Evolutionary conservation across 2,888 invertebrate genomes (phyloP), one percentile per base, ranked within the genome.

Genomic region (Onchidella celtica): DNA sequence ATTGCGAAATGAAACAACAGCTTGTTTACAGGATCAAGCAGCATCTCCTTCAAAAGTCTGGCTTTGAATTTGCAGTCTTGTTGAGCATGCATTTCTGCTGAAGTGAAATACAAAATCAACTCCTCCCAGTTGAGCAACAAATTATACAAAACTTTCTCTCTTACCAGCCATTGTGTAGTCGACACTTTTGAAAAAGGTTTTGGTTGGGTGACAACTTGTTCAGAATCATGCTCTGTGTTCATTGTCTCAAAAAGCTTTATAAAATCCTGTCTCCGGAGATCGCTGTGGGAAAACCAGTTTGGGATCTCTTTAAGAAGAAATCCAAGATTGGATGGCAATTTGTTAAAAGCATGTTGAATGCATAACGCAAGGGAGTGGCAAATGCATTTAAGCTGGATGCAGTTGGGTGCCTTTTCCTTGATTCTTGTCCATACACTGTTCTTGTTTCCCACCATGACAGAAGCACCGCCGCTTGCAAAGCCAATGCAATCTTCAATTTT

Each of bases 101-200:
- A 27, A 34, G 36, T 57, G 68, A 78, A 78, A 27, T 59, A 78
- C n/a, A 29, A 14, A 0, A 57, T 63, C 3, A 79, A 27, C 34
- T 70, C 72, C 1, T 79, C 63, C 63, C 79, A 79, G 47, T 72
- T 79, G 36, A 72, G 29, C n/a, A 79, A 14, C 11, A 79, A 40
- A 34, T 70, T 78, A n/a, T 38, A 63, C 32, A 72, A n/a, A 32
- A 79, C 72, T 17, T 70, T 79, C 24, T 47, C 72, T 32, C 72
- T 34, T 14, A 72, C 79, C 21, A 79, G 32, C 72, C 70, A 70
- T 17, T 40, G 1, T 17, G 70, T 72, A 24, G 70, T n/a, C 14
- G 40, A 79, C 9, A n/a, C 2, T 63, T 79, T 63, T 40, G 24
- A n/a, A 63, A 79, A 79, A 21, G 79, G 32, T 17, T 57, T 27